phyloP scores from a whole-genome alignment of 53 echinoderm and acorn worm genomes.

The Echinarachnius parma region DNA sequence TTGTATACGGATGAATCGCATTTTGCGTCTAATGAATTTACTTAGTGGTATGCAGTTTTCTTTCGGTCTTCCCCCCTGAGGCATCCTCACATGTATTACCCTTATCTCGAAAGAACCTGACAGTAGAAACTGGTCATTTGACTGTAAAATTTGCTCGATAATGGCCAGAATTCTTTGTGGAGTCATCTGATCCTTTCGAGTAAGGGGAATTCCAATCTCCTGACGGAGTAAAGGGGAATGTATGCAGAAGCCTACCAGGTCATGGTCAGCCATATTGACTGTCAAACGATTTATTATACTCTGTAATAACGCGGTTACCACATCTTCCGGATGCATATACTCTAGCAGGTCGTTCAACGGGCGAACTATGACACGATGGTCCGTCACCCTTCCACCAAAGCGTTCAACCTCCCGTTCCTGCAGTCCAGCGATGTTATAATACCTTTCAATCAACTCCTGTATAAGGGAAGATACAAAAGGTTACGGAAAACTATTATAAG shows the following conservation, averaged over 20 bases:
- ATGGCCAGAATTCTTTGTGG: background rate
- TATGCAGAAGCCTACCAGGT: conserved; percentile 2
- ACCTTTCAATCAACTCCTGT: background rate
- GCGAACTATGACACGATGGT: background rate
- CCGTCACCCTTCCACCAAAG: background rate
- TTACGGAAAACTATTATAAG: background rate
- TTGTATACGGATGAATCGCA: background rate
- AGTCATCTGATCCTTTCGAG: background rate
- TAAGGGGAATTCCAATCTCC: background rate
- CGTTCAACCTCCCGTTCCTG: background rate
- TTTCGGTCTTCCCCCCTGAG: background rate
- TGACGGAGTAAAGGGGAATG: background rate
- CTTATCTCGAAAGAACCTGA: background rate
- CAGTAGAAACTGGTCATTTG: background rate
- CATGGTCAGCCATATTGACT: background rate
- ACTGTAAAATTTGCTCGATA: conserved; percentile 2
- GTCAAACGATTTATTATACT: background rate
- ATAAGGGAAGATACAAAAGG: no score
- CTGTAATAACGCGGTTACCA: background rate
- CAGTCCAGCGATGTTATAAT: background rate
- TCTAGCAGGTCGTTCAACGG: background rate
- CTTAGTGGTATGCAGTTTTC: background rate
- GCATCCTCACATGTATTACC: background rate
- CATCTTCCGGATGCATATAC: background rate
- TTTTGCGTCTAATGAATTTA: background rate